Conservation (phyloP, 2,797 vertebrate genomes). For the Oreochromis grahami region DNA sequence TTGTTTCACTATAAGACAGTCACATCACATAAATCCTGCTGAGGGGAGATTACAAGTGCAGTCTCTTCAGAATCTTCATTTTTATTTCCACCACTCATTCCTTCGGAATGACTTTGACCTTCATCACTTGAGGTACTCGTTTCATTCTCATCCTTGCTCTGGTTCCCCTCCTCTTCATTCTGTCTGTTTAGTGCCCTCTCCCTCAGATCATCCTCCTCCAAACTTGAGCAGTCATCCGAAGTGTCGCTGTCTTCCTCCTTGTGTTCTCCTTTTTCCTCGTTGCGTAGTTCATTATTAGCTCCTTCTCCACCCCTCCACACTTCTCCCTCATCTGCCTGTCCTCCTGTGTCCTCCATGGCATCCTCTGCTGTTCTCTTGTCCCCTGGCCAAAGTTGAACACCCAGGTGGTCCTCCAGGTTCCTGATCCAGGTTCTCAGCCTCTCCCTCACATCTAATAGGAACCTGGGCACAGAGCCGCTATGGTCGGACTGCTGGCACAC, state of each 20-base stretch:
- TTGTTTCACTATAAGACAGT: neutral
- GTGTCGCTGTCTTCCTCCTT: neutral
- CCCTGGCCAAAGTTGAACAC: neutral
- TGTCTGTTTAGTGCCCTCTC: neutral
- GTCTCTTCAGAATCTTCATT: neutral
- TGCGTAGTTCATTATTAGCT: neutral
- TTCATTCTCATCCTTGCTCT: neutral
- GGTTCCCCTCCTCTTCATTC: neutral
- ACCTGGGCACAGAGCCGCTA: neutral
- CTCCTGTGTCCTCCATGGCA: neutral
- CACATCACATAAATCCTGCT: neutral
- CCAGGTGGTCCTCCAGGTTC: neutral
- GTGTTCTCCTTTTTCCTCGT: neutral
- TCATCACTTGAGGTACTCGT: neutral
- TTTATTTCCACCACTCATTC: neutral
- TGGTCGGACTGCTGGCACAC: neutral
- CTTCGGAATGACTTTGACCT: neutral
- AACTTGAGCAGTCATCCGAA: neutral
- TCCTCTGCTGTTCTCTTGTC: neutral
- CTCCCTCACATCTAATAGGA: neutral
- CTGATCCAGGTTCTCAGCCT: neutral
- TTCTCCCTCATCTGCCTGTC: neutral
- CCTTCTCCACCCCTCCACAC: neutral
- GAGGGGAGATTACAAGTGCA: neutral
- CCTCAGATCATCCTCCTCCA: neutral